Evolutionary conservation across 2,797 vertebrate species (phyloP).

Genomic region (Philypnodon macrostomus): DNA sequence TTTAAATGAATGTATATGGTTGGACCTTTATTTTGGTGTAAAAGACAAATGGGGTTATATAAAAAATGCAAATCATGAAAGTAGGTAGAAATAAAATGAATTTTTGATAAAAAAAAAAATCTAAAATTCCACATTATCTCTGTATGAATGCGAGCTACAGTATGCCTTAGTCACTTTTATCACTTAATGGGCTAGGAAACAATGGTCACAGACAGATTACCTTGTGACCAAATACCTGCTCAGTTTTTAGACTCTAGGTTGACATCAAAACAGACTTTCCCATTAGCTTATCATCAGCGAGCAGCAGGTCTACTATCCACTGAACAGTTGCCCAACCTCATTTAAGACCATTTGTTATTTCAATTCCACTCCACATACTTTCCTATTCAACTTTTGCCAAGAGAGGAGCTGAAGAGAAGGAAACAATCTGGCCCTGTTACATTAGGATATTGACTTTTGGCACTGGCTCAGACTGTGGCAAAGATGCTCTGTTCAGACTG

Average conservation of each 20-base stretch:
- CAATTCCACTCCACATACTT: slow-evolving; percentile 54
- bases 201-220: slow-evolving; percentile 37
- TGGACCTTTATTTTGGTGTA: too few relatives aligned
- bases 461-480: slow-evolving; percentile 31
- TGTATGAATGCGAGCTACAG: slow-evolving; percentile 34
- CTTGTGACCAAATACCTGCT: slow-evolving; percentile 33
- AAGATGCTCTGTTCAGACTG: slow-evolving; percentile 21
- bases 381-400: slow-evolving; percentile 47
- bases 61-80: slow-evolving; percentile 10
- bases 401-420: slow-evolving; percentile 19
- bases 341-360: slow-evolving; percentile 63
- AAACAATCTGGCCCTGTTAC: slow-evolving; percentile 43
- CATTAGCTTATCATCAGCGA: slow-evolving; percentile 59
- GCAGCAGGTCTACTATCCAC: slow-evolving; percentile 52
- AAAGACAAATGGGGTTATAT: too few relatives aligned
- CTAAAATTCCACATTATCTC: slow-evolving; percentile 39
- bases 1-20: too few relatives aligned
- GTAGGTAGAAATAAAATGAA: slow-evolving; percentile 11
- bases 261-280: slow-evolving; percentile 39
- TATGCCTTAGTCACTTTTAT: slow-evolving; percentile 35
- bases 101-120: slow-evolving; percentile 2
- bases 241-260: slow-evolving; percentile 37
- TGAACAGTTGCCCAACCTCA: slow-evolving; percentile 45
- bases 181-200: slow-evolving; percentile 55
- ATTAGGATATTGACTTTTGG: slow-evolving; percentile 46